phyloP scores from a whole-genome alignment of 2,888 invertebrate species.

The Dysmachus trigonus region DNA sequence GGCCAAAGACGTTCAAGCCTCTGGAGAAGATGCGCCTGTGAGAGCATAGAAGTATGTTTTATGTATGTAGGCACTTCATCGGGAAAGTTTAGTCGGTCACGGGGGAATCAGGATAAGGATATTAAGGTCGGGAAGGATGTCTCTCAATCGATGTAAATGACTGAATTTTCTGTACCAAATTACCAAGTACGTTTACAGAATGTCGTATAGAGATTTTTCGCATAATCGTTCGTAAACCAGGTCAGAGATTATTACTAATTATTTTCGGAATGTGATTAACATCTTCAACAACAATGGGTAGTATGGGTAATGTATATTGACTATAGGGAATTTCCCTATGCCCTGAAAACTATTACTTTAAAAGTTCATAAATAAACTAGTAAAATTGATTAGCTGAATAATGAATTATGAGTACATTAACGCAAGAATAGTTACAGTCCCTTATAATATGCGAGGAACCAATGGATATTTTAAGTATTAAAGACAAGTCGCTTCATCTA shows the following conservation, averaged over 20 bases:
- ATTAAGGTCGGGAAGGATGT: neutral
- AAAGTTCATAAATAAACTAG: neutral
- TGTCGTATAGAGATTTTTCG: neutral
- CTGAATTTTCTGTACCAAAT: neutral
- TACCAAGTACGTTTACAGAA: neutral
- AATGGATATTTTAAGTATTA: neutral
- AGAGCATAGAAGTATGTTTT: neutral
- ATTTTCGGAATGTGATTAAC: neutral
- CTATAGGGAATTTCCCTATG: neutral
- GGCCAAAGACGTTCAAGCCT: neutral
- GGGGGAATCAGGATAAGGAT: neutral
- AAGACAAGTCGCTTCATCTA: neutral
- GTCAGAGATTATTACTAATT: neutral
- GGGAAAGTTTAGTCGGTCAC: neutral
- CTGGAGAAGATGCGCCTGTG: neutral
- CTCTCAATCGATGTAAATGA: neutral
- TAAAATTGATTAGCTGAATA: neutral
- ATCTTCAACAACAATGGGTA: neutral
- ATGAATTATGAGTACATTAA: neutral
- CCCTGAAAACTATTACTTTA: neutral
- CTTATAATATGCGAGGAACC: neutral
- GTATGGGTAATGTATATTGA: neutral
- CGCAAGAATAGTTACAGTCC: neutral
- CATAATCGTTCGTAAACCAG: neutral
- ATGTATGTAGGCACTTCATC: neutral